Base-by-base conservation (phyloP, 2,113 vertebrate genomes). In the Melierax canorus region DNA sequence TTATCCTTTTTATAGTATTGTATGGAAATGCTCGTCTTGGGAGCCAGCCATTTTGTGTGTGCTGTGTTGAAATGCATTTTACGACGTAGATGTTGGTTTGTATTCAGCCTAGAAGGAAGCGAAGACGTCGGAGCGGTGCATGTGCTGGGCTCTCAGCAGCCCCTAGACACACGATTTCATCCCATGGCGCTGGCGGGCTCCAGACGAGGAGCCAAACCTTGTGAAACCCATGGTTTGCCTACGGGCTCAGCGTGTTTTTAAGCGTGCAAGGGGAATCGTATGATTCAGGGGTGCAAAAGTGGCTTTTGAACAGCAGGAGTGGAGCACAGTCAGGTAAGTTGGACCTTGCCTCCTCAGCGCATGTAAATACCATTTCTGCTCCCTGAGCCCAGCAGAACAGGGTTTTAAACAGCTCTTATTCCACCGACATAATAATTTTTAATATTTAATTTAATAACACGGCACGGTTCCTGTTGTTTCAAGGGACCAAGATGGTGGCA, bases 1-100 rank as follows among this genome's bases (percentile, higher is more conserved):
- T 85, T 93, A 56, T 86, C 94, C 69, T 88, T 79, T 95, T 96
- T 96, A 91, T 85, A 88, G 45, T 41, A 20, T 94, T 96, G 91
- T 83, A 79, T 43, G 88, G 83, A 93, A 97, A 92, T 34, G 71
- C 66, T 87, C 10, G 62, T 46, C 75, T 62, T 86, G 80, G 92
- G 87, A 96, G 94, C 77, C 93, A 97, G 92, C 93, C 91, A 82
- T 98, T 97, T 97, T 97, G 95, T 91, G 76, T 74, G 67, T 67
- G 56, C 80, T 12, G 66, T 74, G 63, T 75, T 34, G 83, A 91
- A 92, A 38, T 69, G 94, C 77, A 2, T 55, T 94, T 87, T n/a
- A 88, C 69, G 63, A 10, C 63, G 62, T 72, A 53, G 50, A 67
- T 10, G n/a, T 50, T 67, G 73, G 45, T 77, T 92, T 89, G 77